A percentile compares a stretch with the other conserved stretches of the same genome.
These are phyloP conservation scores for Limnodromus scolopaceus DNA, from an alignment of 2,797 vertebrate genomes.

Conservation along the genomic window DNA sequence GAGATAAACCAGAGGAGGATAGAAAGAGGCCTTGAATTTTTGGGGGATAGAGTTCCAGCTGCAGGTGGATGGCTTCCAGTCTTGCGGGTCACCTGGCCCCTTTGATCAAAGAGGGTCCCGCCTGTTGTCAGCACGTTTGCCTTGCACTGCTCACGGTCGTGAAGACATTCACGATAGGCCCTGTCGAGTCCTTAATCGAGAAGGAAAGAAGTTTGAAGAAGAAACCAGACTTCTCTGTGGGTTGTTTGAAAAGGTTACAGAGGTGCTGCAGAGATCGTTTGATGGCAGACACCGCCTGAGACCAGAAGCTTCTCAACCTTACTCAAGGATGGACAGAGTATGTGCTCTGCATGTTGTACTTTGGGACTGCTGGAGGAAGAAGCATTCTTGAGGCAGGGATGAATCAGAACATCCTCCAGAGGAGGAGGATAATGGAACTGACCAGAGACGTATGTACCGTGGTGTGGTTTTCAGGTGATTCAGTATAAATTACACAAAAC, in stretches of 20 bases:
- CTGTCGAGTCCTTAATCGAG: constrained; percentile 51
- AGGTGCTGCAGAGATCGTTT: constrained; percentile 46
- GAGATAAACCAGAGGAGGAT: constrained; percentile 76
- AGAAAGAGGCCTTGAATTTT: constrained; percentile 82
- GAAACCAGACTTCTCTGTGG: constrained; percentile 55
- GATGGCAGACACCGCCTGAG: constrained; percentile 37
- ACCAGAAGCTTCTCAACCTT: constrained; percentile 33
- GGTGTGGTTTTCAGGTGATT: constrained; percentile 51
- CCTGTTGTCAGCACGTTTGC: constrained; percentile 68
- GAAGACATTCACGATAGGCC: constrained; percentile 53
- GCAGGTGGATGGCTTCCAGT: constrained; percentile 79
- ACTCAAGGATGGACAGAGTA: constrained; percentile 20
- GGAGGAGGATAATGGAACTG: neutral
- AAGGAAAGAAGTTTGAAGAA: constrained; percentile 69
- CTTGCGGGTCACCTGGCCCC: constrained; percentile 55
- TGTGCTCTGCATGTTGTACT: neutral
- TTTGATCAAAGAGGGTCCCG: constrained; percentile 38
- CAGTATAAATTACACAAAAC: constrained; percentile 7
- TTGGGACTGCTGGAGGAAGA: constrained; percentile 52
- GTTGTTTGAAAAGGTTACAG: constrained; percentile 60
- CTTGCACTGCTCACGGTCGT: constrained; percentile 63
- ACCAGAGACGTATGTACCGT: neutral
- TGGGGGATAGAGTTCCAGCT: constrained; percentile 77
- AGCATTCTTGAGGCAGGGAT: neutral
- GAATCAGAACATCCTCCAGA: neutral